A percentile compares a stretch with the other conserved stretches of the same genome.
Evolutionary conservation across 2,888 invertebrate species (phyloP).

Genomic region (Parnassius smintheus): DNA sequence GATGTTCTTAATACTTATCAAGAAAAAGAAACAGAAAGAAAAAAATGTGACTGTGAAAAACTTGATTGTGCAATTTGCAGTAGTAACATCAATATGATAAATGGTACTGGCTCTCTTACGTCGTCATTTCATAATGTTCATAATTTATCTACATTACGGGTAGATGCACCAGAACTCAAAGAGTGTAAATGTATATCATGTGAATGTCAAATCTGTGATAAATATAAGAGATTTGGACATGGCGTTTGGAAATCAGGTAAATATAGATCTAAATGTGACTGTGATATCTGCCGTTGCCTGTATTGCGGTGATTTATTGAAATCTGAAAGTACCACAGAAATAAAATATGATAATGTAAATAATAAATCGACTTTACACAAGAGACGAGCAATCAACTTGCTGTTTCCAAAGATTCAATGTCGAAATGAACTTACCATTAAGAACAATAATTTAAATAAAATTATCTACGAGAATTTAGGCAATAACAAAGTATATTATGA

Average conservation of each 20-base stretch:
- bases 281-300: constrained; percentile 15
- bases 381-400: neutral
- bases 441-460: neutral
- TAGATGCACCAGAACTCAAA: constrained; percentile 1
- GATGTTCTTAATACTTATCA: constrained; percentile 6
- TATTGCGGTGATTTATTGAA: constrained; percentile 14
- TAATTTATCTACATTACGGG: neutral
- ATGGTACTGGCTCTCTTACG: neutral
- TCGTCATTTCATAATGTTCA: neutral
- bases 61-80: neutral
- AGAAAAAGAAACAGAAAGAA: neutral
- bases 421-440: neutral
- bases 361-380: constrained; percentile 1
- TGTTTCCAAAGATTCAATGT: constrained; percentile 3
- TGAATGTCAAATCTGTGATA: constrained; percentile 24
- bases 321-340: constrained; percentile 32
- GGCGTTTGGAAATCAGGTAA: constrained; percentile 16
- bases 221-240: constrained; percentile 5
- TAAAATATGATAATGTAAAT: neutral
- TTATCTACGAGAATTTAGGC: neutral
- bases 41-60: constrained; percentile 1
- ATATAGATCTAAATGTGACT: constrained; percentile 21
- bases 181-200: constrained; percentile 23
- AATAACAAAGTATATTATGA: neutral
- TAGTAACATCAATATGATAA: neutral